A percentile compares a stretch with the other conserved stretches of the same genome.
phyloP scores from a whole-genome alignment of 2,888 invertebrate genomes.

The Tortricodes alternella region DNA sequence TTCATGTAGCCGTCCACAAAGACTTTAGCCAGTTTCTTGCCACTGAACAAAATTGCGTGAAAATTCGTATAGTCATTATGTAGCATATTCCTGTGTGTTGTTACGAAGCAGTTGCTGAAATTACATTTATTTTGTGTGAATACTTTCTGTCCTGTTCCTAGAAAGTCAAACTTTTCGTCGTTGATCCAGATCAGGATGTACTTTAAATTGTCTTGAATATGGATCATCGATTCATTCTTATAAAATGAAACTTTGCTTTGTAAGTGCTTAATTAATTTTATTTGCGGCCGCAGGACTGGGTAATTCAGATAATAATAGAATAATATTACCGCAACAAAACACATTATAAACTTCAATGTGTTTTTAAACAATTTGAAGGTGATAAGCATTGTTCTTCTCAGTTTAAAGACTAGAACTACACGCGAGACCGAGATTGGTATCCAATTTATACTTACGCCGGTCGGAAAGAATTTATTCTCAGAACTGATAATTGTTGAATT shows the following conservation, averaged over 20 bases:
- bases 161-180: not conserved
- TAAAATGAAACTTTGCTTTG: not conserved
- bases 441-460: too few species aligned
- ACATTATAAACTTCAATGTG: not conserved
- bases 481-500: not conserved
- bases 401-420: not conserved
- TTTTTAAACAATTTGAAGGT: not conserved
- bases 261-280: too few species aligned
- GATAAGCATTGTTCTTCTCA: not conserved
- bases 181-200: not conserved
- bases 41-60: not conserved
- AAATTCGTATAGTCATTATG: not conserved
- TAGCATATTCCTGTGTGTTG: conserved; percentile 3
- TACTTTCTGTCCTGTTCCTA: not conserved
- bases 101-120: not conserved
- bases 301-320: not conserved
- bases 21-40: not conserved
- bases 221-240: not conserved
- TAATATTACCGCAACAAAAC: not conserved
- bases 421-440: too few species aligned
- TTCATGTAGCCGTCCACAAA: not conserved
- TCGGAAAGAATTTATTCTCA: not conserved
- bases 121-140: not conserved
- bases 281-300: not conserved
- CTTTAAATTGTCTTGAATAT: not conserved